A percentile compares a stretch with the other conserved stretches of the same genome.
These are phyloP conservation scores for zebrafish (Danio rerio) DNA, from an alignment of 2,113 vertebrate species.

Conservation along the genomic window GRCz12tu NC_133180.1:42337501-42338000, in stretches of 20 bases:
- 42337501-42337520: neutral
- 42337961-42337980: slow-evolving; percentile 36
- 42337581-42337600: neutral
- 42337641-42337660: neutral
- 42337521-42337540: neutral
- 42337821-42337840: slow-evolving; percentile 47
- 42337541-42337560: slow-evolving; percentile 6
- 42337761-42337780: slow-evolving; percentile 41
- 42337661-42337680: slow-evolving; percentile 7
- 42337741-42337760: slow-evolving; percentile 39
- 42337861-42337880: slow-evolving; percentile 33
- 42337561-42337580: neutral
- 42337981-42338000: slow-evolving; percentile 21
- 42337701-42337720: slow-evolving; percentile 41
- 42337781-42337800: slow-evolving; percentile 48
- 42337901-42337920: slow-evolving; percentile 48
- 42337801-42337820: slow-evolving; percentile 49
- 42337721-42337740: slow-evolving; percentile 35
- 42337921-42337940: slow-evolving; percentile 51
- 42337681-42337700: slow-evolving; percentile 44
- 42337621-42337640: slow-evolving; percentile 28
- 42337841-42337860: slow-evolving; percentile 52
- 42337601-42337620: slow-evolving; percentile 21
- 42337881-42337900: slow-evolving; percentile 45
- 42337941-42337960: slow-evolving; percentile 41